phyloP scores from a whole-genome alignment of 2,888 invertebrate genomes.

The Ernsta delagoae region DNA sequence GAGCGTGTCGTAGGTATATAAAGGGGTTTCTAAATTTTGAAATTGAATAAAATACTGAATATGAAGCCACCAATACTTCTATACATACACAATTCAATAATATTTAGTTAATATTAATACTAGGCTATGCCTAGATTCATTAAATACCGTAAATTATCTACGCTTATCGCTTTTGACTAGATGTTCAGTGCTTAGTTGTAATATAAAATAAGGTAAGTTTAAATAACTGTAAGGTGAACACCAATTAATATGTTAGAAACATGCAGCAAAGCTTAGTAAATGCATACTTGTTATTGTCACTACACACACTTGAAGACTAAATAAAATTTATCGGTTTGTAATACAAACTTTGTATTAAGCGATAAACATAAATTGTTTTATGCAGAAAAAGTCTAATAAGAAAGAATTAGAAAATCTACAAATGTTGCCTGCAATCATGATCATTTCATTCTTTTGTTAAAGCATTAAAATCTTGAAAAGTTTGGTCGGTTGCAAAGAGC shows the following conservation, averaged over 20 bases:
- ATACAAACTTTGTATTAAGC: too few relatives aligned
- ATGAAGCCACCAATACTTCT: not conserved
- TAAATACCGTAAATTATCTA: constrained; percentile 7
- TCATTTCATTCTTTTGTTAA: too few relatives aligned
- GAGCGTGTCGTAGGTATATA: not conserved
- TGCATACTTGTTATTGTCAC: constrained; percentile 17
- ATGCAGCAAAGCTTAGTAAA: constrained; percentile 34
- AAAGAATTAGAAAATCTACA: too few relatives aligned
- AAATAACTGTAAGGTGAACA: constrained; percentile 63
- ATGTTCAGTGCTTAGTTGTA: constrained; percentile 12
- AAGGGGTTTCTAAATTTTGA: not conserved
- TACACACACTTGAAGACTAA: too few relatives aligned
- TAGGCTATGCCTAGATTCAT: not conserved
- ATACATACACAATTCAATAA: not conserved
- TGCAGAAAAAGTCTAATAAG: too few relatives aligned
- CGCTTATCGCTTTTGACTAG: constrained; percentile 15
- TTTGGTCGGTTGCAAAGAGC: too few relatives aligned
- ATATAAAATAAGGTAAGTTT: constrained; percentile 6
- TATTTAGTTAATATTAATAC: not conserved
- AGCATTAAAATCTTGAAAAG: too few relatives aligned
- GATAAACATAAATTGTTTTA: too few relatives aligned
- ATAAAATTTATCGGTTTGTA: too few relatives aligned
- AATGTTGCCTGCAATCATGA: too few relatives aligned
- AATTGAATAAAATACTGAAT: not conserved
- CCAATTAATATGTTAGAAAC: constrained; percentile 57